Base-by-base conservation (phyloP, 2,113 vertebrate genomes). In the Trogon melanurus region DNA sequence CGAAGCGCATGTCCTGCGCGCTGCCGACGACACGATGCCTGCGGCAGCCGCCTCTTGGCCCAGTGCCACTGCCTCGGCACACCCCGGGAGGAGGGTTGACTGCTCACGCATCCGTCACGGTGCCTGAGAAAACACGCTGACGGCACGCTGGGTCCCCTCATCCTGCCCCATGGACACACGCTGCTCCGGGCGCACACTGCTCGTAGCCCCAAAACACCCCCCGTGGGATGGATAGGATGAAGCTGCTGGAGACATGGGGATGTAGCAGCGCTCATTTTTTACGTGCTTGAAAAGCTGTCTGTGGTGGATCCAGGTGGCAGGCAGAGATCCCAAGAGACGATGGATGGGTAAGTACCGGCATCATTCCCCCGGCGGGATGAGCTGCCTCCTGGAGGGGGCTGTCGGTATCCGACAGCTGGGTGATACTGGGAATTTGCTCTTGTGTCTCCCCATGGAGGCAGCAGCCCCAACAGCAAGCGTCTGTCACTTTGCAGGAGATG, bases 291-390 rank as follows among this genome's bases (percentile, higher is more conserved):
- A 89, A 80, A 73, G 25, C 29, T 19, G 19, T 30, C 90, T 30
- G 34, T 34, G n/a, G 34, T 7, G 23, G 69, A 86, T 60, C 32
- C 47, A 8, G 61, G 66, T 14, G 0, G n/a, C 58, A 53, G 79
- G 30, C 85, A 38, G 71, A 69, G 47, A 47, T 66, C n/a, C 11
- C 1, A 1, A 64, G 62, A 30, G 56, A 70, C 8, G 4, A 25
- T 79, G 79, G 64, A n/a, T 1, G 13, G 66, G 88, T 92, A 12
- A 81, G 79, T 60, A 13, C 45, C 3, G 3, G 18, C 30, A 9
- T 9, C 1, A 0, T 51, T 50, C 11, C 27, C 36, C 25, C 1
- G 0, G 18, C 0, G 3, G 56, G 65, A 65, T 50, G 47, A 78
- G 75, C 76, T 56, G 57, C 58, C 57, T 71, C 25, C 57, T 45